Evolutionary conservation across 2,888 invertebrate genomes (phyloP), one percentile per base, ranked within the genome.

Genomic region (Dugesia japonica): DNA sequence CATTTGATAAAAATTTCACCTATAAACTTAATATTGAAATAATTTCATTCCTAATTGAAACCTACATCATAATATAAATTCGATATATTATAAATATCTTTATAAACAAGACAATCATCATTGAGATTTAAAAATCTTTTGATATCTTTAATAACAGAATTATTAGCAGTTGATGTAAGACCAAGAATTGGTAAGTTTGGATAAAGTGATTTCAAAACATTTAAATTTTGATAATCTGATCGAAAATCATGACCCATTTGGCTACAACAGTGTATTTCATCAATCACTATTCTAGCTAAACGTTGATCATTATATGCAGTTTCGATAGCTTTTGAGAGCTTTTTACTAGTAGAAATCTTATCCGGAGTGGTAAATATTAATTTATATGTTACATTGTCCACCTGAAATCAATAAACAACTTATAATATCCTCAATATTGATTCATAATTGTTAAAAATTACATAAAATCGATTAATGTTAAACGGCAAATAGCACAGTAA

Each of bases 201-300:
- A 83, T 92, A 93, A 80, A 84, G 83, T 17, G 88, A 87, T 79
- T 90, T 89, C 80, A 94, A 85, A 76, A 92, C 89, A 9, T 91
- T 90, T 28, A 94, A 86, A 82, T 89, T 91, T 82, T 91, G 91
- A 83, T 92, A 94, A 84, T 93, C 93, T 20, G 94, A 93, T 77
- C 95, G 86, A 83, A 94, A 94, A 85, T 94, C 93, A 85, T 94
- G 92, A 0, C 94, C 94, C 92, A 93, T 93, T 81, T 91, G 90
- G 7, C 92, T 92, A 82, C 92, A 92, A 81, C 94, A 94, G 83
- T 94, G 94, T 0, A 92, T 86, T 90, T 94, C 93, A 86, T 98
- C 98, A 80, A 94, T 91, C 0, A 92, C 92, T 80, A 94, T 89
- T 80, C 91, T 86, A 79, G 90, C 87, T 31, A 31, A 31, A 31